These are phyloP conservation scores for Clepsis dumicolana DNA, from an alignment of 2,888 invertebrate genomes.

Conservation along the genomic window DNA sequence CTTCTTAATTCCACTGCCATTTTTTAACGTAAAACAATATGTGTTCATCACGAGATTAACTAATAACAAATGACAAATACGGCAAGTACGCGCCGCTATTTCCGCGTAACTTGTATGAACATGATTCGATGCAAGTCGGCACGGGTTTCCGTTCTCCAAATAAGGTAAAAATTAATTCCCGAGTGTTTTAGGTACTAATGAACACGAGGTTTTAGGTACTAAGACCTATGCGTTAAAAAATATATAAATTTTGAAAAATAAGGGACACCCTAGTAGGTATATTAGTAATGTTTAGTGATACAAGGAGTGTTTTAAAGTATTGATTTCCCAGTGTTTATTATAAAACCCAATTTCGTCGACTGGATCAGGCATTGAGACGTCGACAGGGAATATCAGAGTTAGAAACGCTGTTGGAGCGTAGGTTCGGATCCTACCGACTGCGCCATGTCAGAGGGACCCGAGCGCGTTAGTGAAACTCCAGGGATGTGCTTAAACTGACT, in stretches of 20 bases:
- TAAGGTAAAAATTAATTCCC: slow-evolving; percentile 28
- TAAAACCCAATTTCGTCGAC: no score
- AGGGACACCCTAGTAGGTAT: neutral
- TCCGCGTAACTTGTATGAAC: slow-evolving; percentile 42
- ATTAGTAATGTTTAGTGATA: no score
- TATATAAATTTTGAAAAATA: slow-evolving; percentile 41
- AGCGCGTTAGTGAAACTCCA: no score
- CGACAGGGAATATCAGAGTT: no score
- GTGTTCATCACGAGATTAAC: slow-evolving; percentile 16
- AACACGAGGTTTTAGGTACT: no score
- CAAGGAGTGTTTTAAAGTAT: no score
- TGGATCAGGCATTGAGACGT: no score
- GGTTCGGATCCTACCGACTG: no score
- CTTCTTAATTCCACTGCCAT: slow-evolving; percentile 34
- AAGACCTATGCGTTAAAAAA: slow-evolving; percentile 40
- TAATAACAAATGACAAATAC: neutral
- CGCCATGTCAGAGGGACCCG: no score
- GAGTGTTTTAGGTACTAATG: slow-evolving; percentile 37
- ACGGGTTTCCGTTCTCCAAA: slow-evolving; percentile 22
- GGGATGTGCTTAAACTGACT: no score
- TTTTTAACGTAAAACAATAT: neutral
- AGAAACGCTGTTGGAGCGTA: no score
- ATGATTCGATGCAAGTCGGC: slow-evolving; percentile 44
- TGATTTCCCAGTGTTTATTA: no score
- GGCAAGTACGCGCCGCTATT: slow-evolving; percentile 34